These are phyloP conservation scores for Tenthredo amoena DNA, from an alignment of 2,888 invertebrate genomes.

Conservation along the genomic window DNA sequence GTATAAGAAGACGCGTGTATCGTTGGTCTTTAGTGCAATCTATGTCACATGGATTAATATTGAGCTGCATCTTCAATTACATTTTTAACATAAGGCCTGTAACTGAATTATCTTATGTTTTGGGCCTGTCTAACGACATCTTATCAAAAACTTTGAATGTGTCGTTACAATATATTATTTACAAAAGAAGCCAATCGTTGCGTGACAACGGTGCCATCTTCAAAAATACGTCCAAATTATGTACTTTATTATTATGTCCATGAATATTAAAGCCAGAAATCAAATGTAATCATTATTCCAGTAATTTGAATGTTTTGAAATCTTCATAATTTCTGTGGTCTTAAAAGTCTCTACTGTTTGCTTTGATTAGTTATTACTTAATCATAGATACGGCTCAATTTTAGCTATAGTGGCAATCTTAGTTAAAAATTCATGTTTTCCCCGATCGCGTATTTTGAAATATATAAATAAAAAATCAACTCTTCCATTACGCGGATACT, in stretches of 20 bases:
- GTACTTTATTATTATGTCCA: slow-evolving; percentile 32
- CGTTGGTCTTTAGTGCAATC: slow-evolving; percentile 42
- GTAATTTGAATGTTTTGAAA: background rate
- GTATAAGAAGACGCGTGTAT: slow-evolving; percentile 35
- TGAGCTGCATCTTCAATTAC: slow-evolving; percentile 47
- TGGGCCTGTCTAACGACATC: background rate
- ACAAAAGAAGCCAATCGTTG: slow-evolving; percentile 35
- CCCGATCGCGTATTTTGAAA: slow-evolving; percentile 17
- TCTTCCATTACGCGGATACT: slow-evolving; percentile 58
- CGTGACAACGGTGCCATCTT: slow-evolving; percentile 19
- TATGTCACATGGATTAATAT: slow-evolving; percentile 49
- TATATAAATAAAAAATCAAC: slow-evolving; percentile 54
- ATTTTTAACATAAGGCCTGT: background rate
- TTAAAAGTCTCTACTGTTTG: background rate
- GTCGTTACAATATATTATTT: slow-evolving; percentile 3
- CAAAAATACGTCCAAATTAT: slow-evolving; percentile 44
- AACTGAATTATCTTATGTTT: background rate
- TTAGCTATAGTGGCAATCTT: slow-evolving; percentile 41
- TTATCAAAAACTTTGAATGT: background rate
- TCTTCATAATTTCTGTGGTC: background rate
- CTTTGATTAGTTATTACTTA: background rate
- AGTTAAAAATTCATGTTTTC: slow-evolving; percentile 32
- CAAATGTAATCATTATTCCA: slow-evolving; percentile 18
- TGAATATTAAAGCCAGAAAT: slow-evolving; percentile 11
- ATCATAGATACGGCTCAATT: slow-evolving; percentile 45